Percentiles rank a stretch among this genome's conserved stretches.
phyloP scores from a whole-genome alignment of 2,888 invertebrate species.

The Globia sparganii region DNA sequence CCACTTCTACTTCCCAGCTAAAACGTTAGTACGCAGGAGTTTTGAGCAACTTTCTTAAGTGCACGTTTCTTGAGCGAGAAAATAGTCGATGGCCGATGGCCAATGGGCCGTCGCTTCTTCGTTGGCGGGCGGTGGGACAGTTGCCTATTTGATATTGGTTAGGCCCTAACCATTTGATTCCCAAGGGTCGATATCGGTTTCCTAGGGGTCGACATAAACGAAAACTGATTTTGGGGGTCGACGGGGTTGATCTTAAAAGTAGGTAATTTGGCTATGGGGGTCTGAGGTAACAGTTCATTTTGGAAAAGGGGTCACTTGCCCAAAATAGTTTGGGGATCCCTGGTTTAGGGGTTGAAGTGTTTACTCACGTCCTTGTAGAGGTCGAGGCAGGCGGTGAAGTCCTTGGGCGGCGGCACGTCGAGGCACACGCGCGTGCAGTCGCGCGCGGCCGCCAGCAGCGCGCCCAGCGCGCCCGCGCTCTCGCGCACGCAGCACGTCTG shows the following conservation, averaged over 20 bases:
- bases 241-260: too few relatives aligned
- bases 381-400: constrained; percentile 63
- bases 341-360: not conserved
- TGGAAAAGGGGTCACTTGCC: too few relatives aligned
- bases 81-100: too few relatives aligned
- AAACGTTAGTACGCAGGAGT: too few relatives aligned
- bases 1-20: not conserved
- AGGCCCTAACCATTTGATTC: too few relatives aligned
- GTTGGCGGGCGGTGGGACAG: not conserved
- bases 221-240: too few relatives aligned
- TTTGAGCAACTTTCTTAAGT: not conserved
- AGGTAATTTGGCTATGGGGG: too few relatives aligned
- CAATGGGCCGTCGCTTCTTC: not conserved
- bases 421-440: constrained; percentile 58
- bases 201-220: too few relatives aligned
- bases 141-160: not conserved
- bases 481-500: constrained; percentile 75
- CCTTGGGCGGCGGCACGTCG: constrained; percentile 60
- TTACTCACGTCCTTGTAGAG: constrained; percentile 73
- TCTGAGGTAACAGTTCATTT: too few relatives aligned
- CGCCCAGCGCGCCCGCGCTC: constrained; percentile 65
- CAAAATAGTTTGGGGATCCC: too few relatives aligned
- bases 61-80: not conserved
- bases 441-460: constrained; percentile 61
- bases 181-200: too few relatives aligned